These are phyloP conservation scores for Chaetodon trifasciatus DNA, from an alignment of 2,797 vertebrate genomes.

Conservation along the genomic window DNA sequence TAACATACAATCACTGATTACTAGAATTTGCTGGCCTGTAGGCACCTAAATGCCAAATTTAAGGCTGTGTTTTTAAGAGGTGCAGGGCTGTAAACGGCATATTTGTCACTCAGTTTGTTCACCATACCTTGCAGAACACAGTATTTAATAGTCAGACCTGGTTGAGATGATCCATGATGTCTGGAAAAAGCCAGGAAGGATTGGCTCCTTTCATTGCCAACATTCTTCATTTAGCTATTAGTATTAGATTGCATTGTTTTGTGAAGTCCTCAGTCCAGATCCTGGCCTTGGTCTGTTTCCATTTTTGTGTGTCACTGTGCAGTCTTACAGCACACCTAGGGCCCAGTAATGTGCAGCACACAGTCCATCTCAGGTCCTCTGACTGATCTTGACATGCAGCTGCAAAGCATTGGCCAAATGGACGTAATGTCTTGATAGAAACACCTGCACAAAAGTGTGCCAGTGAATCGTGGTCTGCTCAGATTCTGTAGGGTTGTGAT, in stretches of 20 bases:
- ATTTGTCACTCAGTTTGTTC: too few relatives aligned
- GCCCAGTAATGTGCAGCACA: neutral
- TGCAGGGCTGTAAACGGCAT: neutral
- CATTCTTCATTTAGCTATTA: neutral
- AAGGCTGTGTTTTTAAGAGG: neutral
- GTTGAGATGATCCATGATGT: neutral
- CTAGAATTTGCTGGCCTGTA: neutral
- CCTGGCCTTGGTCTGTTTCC: neutral
- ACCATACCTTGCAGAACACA: neutral
- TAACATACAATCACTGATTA: neutral
- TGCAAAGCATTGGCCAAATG: neutral
- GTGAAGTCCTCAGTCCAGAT: neutral
- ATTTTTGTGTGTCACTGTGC: neutral
- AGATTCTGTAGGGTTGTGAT: neutral
- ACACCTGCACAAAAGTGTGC: neutral
- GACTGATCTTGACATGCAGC: neutral
- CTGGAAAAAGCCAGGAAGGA: neutral
- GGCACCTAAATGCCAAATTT: neutral
- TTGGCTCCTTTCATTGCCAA: neutral
- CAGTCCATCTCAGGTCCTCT: constrained; percentile 3
- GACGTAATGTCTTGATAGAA: neutral
- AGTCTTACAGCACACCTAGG: neutral
- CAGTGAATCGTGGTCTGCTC: neutral
- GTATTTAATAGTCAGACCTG: neutral
- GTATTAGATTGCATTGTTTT: neutral